Percentiles rank a stretch among this genome's conserved stretches.
Conservation (phyloP, 2,113 vertebrate species). For the Sphyrna mokarran region DNA sequence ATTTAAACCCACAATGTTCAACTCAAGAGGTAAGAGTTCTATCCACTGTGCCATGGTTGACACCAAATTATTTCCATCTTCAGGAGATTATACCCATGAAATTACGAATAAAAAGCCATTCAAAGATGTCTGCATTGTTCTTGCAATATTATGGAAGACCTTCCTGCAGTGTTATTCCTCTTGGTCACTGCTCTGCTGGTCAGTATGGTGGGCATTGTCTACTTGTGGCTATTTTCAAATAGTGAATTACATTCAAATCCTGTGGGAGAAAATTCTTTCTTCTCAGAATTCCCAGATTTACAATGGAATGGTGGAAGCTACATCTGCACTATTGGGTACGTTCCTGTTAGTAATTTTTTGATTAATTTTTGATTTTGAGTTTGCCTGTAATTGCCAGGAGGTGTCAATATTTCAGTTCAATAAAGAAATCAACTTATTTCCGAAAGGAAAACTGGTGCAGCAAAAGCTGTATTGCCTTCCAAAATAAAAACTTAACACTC, state of each 20-base stretch:
- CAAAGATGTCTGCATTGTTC: not conserved
- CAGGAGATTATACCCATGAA: not conserved
- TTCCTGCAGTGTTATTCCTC: slow-evolving; percentile 77
- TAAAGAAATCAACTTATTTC: no score
- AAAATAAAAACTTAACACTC: not conserved
- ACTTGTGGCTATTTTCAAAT: slow-evolving; percentile 91
- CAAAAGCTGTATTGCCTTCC: not conserved
- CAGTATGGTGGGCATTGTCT: slow-evolving; percentile 88
- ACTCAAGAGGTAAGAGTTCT: not conserved
- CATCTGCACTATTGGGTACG: slow-evolving; percentile 79
- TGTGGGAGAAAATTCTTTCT: slow-evolving; percentile 79
- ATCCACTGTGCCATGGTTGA: not conserved
- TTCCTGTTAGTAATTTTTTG: not conserved
- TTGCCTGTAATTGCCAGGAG: not conserved
- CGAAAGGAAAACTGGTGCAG: not conserved
- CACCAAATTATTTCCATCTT: not conserved
- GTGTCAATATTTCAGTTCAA: not conserved
- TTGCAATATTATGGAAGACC: slow-evolving; percentile 60
- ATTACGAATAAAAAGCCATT: not conserved
- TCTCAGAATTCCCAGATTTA: slow-evolving; percentile 62
- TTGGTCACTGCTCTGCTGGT: slow-evolving; percentile 80
- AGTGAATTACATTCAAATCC: slow-evolving; percentile 75
- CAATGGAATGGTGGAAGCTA: slow-evolving; percentile 83
- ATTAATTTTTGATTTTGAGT: no score
- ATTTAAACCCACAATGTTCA: not conserved